Evolutionary conservation across 2,888 invertebrate species (phyloP), one percentile per base, ranked within the genome.

Genomic region (Sphaerophoria rueppellii): DNA sequence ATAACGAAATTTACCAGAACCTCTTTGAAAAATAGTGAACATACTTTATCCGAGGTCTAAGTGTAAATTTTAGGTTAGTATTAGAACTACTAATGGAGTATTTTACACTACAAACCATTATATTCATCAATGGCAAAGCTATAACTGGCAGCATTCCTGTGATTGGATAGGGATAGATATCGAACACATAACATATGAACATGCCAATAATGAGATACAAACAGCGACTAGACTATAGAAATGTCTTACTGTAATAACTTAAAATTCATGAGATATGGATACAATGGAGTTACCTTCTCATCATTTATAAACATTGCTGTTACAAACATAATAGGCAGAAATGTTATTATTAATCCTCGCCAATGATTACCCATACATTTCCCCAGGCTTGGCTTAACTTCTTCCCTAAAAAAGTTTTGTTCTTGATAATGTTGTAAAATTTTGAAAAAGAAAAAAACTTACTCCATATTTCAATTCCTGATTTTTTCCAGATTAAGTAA

Each of bases 81-180:
- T 5, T 34, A 9, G 34, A 4, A 37, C 11, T 11, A 46, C n/a
- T 61, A 12, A 12, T 40, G 11, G 9, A 34, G 11, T 37, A 16
- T 40, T 24, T 14, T 12, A 34, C 11, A 12, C 12, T 9, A 9
- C 9, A 12, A 37, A 81, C 81, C 65, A 82, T 7, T 32, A 82
- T 67, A 11, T 77, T 76, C 76, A 82, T 67, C 0, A 82, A 24
- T 11, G 81, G 81, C 54, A 72, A 67, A 32, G 58, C 46, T 11
- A 70, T 12, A 7, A 77, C 46, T 4, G 81, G 81, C 0, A 82
- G 37, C 76, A 82, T 76, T n/a, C 65, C 60, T 11, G 76, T 67
- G 4, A 82, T 60, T n/a, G 60, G 34, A 0, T 37, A 35, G 0
- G 81, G 76, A 16, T 65, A 55, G 4, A 76, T 6, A 55, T 67